phyloP scores from a whole-genome alignment of 2,888 invertebrate genomes.

The Diplolepis rosae region DNA sequence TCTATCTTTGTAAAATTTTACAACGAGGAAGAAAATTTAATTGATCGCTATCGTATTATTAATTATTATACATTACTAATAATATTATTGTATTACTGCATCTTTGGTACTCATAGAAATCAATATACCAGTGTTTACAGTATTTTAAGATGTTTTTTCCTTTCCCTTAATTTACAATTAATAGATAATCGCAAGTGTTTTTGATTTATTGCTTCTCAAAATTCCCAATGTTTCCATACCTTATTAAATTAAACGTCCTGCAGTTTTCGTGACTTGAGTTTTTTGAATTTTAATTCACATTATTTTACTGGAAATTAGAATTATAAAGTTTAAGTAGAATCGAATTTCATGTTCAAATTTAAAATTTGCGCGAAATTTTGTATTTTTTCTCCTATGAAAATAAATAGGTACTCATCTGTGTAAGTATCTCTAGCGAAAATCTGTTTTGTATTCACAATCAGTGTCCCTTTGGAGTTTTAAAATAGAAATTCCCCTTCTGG shows the following conservation, averaged over 20 bases:
- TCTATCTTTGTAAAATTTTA: conserved; percentile 10
- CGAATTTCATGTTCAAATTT: too few species aligned
- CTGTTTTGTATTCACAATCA: neutral
- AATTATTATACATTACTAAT: conserved; percentile 59
- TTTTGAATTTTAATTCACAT: too few species aligned
- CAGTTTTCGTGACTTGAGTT: too few species aligned
- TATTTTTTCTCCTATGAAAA: neutral
- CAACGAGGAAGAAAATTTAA: neutral
- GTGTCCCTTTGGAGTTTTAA: conserved; percentile 3
- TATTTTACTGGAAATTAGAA: too few species aligned
- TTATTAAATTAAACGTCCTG: too few species aligned
- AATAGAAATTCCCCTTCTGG: conserved; percentile 26
- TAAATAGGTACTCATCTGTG: too few species aligned
- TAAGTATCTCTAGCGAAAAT: neutral
- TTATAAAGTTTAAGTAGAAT: too few species aligned
- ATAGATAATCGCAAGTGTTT: too few species aligned
- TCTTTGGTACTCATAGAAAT: conserved; percentile 68
- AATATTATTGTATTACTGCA: conserved; percentile 59
- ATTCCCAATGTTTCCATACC: too few species aligned
- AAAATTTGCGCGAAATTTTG: neutral
- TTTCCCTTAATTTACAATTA: too few species aligned
- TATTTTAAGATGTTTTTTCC: conserved; percentile 43
- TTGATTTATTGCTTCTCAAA: too few species aligned
- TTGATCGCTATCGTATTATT: conserved; percentile 58
- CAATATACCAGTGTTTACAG: conserved; percentile 71